Evolutionary conservation across 1,140 invertebrate species (phyloP).

Genomic region (Melitaea cinxia): DNA sequence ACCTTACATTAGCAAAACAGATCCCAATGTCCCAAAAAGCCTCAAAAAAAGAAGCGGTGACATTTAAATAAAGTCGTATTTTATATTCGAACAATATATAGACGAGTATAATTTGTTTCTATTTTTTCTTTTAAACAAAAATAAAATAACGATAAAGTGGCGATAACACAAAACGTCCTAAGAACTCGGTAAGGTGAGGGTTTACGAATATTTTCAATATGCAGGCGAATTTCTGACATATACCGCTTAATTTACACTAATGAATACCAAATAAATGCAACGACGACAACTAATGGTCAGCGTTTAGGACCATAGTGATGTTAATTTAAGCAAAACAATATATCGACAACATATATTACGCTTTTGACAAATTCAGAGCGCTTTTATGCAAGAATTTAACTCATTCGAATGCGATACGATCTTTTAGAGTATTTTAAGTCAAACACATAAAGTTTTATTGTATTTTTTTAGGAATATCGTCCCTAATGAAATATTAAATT

Average conservation of each 20-base stretch:
- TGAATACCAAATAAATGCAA: constrained; percentile 73
- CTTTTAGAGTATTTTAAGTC: constrained; percentile 5
- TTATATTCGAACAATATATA: constrained; percentile 53
- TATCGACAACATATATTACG: constrained; percentile 32
- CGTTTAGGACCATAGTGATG: constrained; percentile 44
- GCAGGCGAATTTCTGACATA: constrained; percentile 70
- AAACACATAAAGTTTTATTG: constrained; percentile 7
- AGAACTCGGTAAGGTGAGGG: constrained; percentile 26
- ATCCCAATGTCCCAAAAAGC: constrained; percentile 54
- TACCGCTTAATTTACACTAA: constrained; percentile 80
- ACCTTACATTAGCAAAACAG: constrained; percentile 70
- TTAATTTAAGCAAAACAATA: constrained; percentile 9
- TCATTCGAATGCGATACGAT: constrained; percentile 7
- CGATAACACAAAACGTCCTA: constrained; percentile 24
- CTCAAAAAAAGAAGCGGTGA: constrained; percentile 62
- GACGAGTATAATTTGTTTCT: constrained; percentile 41
- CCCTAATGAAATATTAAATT: constrained; percentile 8
- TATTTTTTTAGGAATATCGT: neutral
- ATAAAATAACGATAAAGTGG: constrained; percentile 36
- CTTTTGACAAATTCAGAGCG: constrained; percentile 7
- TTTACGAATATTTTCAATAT: constrained; percentile 74
- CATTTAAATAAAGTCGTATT: constrained; percentile 57
- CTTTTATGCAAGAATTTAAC: constrained; percentile 11
- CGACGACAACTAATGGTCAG: constrained; percentile 47
- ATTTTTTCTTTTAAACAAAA: constrained; percentile 49